Evolutionary conservation across 2,797 vertebrate genomes (phyloP), one percentile per base, ranked within the genome.

Genomic region (Chelon auratus): DNA sequence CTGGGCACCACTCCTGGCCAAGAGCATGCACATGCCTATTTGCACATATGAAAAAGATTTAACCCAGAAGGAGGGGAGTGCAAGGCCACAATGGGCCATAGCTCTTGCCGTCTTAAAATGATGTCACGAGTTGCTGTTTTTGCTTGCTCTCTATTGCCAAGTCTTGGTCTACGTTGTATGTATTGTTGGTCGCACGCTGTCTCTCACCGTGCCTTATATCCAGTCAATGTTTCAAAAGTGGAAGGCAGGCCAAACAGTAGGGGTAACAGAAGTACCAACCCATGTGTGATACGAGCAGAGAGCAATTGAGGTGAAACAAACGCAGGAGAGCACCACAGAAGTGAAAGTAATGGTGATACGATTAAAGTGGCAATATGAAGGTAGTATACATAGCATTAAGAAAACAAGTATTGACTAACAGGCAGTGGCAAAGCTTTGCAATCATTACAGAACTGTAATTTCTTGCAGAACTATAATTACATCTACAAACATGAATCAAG

Each of bases 211-310:
- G 33, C 12, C 45, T 54, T 67, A 20, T 39, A 56, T 47, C 51
- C 43, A 64, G 61, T 74, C 65, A 66, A 14, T 68, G 39, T 62
- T 72, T 79, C 42, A 66, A 36, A 22, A 22, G 51, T 26, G 37
- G 39, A 17, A 60, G 40, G 47, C 26, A n/a, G 52, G 40, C 22
- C 14, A 12, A 3, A 52, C 58, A 20, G 33, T 52, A 57, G 13
- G 22, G 50, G 20, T 1, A 53, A 45, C 17, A 68, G n/a, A 24
- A 54, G 0, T 20, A 57, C 22, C 42, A 12, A 26, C 40, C 12
- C 40, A 2, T 40, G 26, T 12, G 56, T 26, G 33, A 64, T 65
- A 13, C 1, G 1, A 36, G 39, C 33, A 37, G 59, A 62, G 50
- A 62, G n/a, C 30, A 70, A 48, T 24, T 62, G 51, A 39, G 33